Evolutionary conservation across 1,140 invertebrate species (phyloP), one percentile per base, ranked within the genome.

Genomic region (Saxidomus purpurata): DNA sequence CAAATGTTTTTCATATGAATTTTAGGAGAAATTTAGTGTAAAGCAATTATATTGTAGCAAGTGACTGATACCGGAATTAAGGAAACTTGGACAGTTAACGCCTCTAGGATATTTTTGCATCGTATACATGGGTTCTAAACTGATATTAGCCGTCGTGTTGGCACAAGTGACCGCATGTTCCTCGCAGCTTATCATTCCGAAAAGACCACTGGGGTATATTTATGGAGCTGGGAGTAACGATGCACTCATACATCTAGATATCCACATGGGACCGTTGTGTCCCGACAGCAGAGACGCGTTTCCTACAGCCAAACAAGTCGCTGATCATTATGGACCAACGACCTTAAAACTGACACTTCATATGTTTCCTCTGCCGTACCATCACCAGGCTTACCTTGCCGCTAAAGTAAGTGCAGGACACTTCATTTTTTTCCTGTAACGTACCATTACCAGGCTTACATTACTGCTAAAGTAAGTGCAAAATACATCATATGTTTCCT

Each of bases 301-400:
- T 40, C 92, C 93, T 13, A 84, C 76, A 0, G 49, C 92, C 6
- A 76, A 77, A 28, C 67, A 92, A 80, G 83, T 93, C 8, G 92
- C 92, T 1, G 86, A 91, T 36, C 52, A 86, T 25, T 93, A 93
- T 76, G 93, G 93, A 11, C 19, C 79, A 0, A 43, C 47, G 28
- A 85, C 52, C 0, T 38, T 93, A 25, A 83, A 40, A 28, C 86
- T 93, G 4, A 91, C 81, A 2, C 76, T 89, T 15, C 89, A 92
- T 71, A 63, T 92, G 34, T 93, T 93, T 47, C 93, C 93, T 11
- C 91, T 93, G 43, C 93, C 93, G 3, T 93, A 93, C 71, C 93
- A 93, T 87, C 87, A 89, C 59, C 90, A 90, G 63, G 52, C 91
- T 2, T 93, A 84, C 76, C 59, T 90, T 22, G 79, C 87, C n/a